Evolutionary conservation across 2,113 vertebrate genomes (phyloP), one percentile per base, ranked within the genome.

Genomic region (Lonchura striata): DNA sequence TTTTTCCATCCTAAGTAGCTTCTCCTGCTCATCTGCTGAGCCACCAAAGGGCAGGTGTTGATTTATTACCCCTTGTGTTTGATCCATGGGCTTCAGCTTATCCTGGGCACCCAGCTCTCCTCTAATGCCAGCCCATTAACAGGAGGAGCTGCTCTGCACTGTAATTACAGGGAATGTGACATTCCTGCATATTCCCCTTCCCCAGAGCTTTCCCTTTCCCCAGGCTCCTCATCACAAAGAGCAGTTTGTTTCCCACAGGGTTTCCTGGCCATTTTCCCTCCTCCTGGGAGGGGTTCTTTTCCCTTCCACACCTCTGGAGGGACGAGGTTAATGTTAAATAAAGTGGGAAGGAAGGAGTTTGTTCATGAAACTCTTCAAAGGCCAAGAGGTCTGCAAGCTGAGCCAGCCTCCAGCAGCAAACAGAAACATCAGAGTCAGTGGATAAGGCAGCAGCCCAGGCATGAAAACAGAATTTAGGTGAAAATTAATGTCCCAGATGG

Each of bases 51-150:
- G 37, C 68, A 53, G 35, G 49, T 31, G 60, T 37, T 96, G 94
- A 97, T 95, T 86, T 81, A 96, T 95, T 86, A 86, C 33, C 47
- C 68, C 52, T 86, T 61, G 77, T 14, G 20, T 72, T 89, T 95
- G 95, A 94, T 96, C 31, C 92, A 92, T 94, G 91, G 83, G 65
- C 77, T 94, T 85, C 23, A 10, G 65, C 44, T 95, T 37, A 63
- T 71, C 81, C 92, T 9, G 37, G 77, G 64, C 15, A 68, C 60
- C 3, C 28, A 65, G 68, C 71, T 74, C 88, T 50, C 27, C 68
- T 69, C 76, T 71, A 71, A 83, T 9, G 60, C 56, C 82, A 77
- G 64, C 47, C 7, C 63, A 37, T 65, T 60, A 80, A 16, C 47
- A 22, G 50, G n/a, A 71, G 86, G 79, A 92, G 50, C 68, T 66